Evolutionary conservation across 2,113 vertebrate species (phyloP), one percentile per base, ranked within the genome.

Genomic region (Danionella cerebrum): DNA sequence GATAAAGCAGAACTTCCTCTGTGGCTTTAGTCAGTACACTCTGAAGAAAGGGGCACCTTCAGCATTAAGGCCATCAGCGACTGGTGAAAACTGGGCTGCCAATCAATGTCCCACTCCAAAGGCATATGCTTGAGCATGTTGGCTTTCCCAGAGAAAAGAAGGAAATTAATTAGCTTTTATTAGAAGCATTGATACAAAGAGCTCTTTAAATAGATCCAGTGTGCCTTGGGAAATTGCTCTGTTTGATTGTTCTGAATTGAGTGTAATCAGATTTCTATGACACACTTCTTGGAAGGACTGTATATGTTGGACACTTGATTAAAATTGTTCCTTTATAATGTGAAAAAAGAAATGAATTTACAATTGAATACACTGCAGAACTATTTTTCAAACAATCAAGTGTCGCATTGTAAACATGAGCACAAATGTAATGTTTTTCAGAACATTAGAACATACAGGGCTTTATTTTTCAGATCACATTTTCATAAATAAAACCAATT

Each of bases 161-260:
- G 78, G 85, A 89, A 88, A 60, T 38, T 85, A 88, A 87, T 84
- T 82, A 84, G 83, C 78, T 86, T 88, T 86, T 84, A 84, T 83
- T 80, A 81, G 84, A 81, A 81, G 78, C 77, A 71, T 73, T 80
- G 81, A 82, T 86, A 87, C 84, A 88, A 85, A 86, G 27, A 22
- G 4, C 18, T 33, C 29, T 63, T 63, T 45, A 45, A 62, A 63
- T 47, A 19, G 25, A 29, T 2, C 24, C 42, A 48, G 29, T 63
- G 29, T 36, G 21, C 27, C 18, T 4, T 48, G 42, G 59, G 59
- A 63, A 36, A 47, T 48, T 25, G 21, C 12, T 10, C 35, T 14
- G 13, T 39, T 18, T 14, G 19, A 39, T 36, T 53, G 27, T 53
- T 33, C 29, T 33, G 50, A 18, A 33, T 6, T 31, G 29, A 33